Conservation (phyloP, 2,888 invertebrate species). For the Nymphalis c-album region DNA sequence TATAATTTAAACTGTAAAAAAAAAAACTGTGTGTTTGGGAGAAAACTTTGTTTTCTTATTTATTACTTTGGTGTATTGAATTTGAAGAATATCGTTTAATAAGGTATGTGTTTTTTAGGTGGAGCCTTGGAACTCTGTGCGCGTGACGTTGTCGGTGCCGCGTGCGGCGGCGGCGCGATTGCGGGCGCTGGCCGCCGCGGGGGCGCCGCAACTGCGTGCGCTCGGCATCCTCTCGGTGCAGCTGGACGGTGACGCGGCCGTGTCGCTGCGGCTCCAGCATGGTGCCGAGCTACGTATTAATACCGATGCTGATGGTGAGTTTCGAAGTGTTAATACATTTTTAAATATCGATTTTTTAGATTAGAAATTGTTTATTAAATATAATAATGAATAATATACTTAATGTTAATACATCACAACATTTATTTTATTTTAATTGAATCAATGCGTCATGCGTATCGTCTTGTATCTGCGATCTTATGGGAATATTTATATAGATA, state of each 20-base stretch:
- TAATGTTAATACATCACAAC: too few relatives aligned
- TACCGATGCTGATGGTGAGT: constrained; percentile 62
- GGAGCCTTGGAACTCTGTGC: constrained; percentile 99
- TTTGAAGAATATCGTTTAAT: neutral
- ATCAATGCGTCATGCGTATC: too few relatives aligned
- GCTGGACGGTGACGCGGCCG: constrained; percentile 93
- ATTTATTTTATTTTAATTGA: too few relatives aligned
- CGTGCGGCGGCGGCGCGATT: constrained; percentile 96
- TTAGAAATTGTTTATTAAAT: too few relatives aligned
- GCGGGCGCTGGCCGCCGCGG: constrained; percentile 94
- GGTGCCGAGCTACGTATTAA: constrained; percentile 71
- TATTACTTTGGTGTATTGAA: neutral
- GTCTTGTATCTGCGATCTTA: too few relatives aligned
- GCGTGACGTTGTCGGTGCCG: constrained; percentile 98
- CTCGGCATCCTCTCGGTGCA: constrained; percentile 97
- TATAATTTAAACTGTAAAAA: too few relatives aligned
- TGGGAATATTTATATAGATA: too few relatives aligned
- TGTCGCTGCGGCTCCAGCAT: constrained; percentile 84
- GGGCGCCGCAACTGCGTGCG: constrained; percentile 92
- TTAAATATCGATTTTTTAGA: neutral
- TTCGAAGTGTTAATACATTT: neutral
- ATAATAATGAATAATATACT: too few relatives aligned
- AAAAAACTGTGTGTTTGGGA: too few relatives aligned
- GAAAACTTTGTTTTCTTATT: too few relatives aligned
- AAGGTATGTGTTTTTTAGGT: constrained; percentile 64